Evolutionary conservation across 92 coral and sea anemone species (phyloP), one percentile per base, ranked within the genome.

Genomic region (Blastomussa wellsi): DNA sequence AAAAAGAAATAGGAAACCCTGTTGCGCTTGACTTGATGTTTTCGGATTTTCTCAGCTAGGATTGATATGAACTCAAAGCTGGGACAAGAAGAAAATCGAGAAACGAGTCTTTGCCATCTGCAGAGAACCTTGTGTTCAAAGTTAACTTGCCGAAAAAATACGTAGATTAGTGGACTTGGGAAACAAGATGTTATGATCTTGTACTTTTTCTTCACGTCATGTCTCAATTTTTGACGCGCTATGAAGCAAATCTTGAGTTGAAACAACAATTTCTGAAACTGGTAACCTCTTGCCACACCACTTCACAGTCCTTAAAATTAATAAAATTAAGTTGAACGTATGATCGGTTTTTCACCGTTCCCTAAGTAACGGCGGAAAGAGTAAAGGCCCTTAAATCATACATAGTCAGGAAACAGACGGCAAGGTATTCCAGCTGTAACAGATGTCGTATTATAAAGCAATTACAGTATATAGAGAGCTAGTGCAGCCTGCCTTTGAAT

Each of bases 341-440:
- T 60, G 53, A 26, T 37, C 55, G 52, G 83, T 41, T 77, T n/a
- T 55, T 53, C 44, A 29, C 3, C 29, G 80, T 77, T 79, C 69
- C 83, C 83, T 79, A 60, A 64, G 83, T 38, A 79, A 79, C 83
- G 59, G 39, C 74, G 57, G 35, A 24, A 16, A 41, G 72, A 79
- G 26, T 79, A 37, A 36, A 79, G 72, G 57, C 82, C 36, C 72
- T 79, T n/a, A 57, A 60, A 69, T 69, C 74, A 32, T 69, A 69
- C 39, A 35, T 35, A 64, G 83, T 79, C 72, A 28, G 55, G 73
- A 79, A 28, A 38, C 69, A 39, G 72, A 60, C 55, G 33, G 14
- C 36, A 9, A 17, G 64, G 11, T 22, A n/a, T 29, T 31, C 36
- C 83, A 79, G 83, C 83, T 79, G 82, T 31, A n/a, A 36, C 82